Evolutionary conservation across 2,888 invertebrate species (phyloP).

Genomic region (Lapara coniferarum): DNA sequence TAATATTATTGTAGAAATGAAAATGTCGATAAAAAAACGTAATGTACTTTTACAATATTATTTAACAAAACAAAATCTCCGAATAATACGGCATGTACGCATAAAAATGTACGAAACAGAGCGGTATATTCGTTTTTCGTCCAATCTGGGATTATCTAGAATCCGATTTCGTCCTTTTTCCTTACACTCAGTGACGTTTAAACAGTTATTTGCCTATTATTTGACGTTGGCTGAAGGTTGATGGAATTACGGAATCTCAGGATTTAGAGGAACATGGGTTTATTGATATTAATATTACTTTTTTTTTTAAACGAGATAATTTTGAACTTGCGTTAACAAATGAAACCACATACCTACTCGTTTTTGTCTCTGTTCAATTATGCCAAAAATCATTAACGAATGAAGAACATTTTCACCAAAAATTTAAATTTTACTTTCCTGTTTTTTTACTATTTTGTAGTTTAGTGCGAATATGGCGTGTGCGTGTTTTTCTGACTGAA

Average conservation of each 20-base stretch:
- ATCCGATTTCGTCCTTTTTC: slow-evolving; percentile 20
- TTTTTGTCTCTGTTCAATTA: no score
- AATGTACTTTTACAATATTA: neutral
- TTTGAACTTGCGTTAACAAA: no score
- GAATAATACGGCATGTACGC: neutral
- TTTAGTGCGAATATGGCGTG: no score
- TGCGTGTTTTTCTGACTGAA: no score
- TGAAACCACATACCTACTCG: no score
- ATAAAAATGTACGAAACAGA: slow-evolving; percentile 19
- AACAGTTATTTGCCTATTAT: slow-evolving; percentile 27
- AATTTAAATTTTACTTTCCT: no score
- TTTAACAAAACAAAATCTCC: neutral
- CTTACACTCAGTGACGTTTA: slow-evolving; percentile 25
- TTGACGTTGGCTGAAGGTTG: slow-evolving; percentile 18
- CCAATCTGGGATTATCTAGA: slow-evolving; percentile 16
- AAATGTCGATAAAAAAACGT: neutral
- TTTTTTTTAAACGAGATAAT: no score
- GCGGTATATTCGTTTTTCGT: slow-evolving; percentile 1
- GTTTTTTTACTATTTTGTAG: no score
- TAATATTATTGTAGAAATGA: no score
- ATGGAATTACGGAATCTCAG: neutral
- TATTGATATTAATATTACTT: no score
- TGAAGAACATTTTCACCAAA: no score
- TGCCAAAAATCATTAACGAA: no score
- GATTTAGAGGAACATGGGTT: neutral